Percentiles rank a stretch among this genome's conserved stretches.
Evolutionary conservation across 2,113 vertebrate species (phyloP).

Genomic region (Elaphurus davidianus): DNA sequence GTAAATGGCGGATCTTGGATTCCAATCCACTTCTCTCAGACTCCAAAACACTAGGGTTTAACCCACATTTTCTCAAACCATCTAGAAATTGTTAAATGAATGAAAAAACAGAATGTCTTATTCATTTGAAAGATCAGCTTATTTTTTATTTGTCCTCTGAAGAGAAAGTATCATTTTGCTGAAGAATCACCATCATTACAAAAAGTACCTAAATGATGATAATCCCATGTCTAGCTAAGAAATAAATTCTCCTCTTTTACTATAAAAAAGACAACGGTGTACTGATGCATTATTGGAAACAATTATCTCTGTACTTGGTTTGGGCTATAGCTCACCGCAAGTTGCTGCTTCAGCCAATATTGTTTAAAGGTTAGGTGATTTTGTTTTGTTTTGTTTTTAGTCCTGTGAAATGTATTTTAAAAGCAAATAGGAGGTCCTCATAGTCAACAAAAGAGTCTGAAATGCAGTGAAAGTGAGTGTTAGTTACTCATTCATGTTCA

Average conservation of each 20-base stretch:
- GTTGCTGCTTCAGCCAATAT: slow-evolving; percentile 59
- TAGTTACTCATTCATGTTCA: neutral
- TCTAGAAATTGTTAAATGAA: neutral
- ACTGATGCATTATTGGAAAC: slow-evolving; percentile 8
- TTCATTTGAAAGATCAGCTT: neutral
- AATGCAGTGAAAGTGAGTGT: neutral
- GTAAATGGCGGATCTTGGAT: neutral
- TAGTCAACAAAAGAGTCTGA: neutral
- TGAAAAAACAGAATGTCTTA: neutral
- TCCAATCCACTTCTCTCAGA: neutral
- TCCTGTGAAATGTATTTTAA: slow-evolving; percentile 29
- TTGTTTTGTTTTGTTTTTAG: slow-evolving; percentile 41
- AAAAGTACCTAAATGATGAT: neutral
- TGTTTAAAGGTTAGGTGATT: slow-evolving; percentile 23
- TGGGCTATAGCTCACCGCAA: neutral
- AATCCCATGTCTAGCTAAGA: neutral
- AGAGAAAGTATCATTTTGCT: neutral
- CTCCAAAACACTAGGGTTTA: neutral
- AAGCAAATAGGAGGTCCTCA: slow-evolving; percentile 13
- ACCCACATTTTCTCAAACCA: neutral
- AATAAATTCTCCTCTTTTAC: slow-evolving; percentile 32
- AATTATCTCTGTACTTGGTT: neutral
- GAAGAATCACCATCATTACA: neutral
- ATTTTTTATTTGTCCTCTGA: neutral
- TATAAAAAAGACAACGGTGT: neutral